Evolutionary conservation across 2,888 invertebrate species (phyloP), one percentile per base, ranked within the genome.

Genomic region (Alloplasta piceator): DNA sequence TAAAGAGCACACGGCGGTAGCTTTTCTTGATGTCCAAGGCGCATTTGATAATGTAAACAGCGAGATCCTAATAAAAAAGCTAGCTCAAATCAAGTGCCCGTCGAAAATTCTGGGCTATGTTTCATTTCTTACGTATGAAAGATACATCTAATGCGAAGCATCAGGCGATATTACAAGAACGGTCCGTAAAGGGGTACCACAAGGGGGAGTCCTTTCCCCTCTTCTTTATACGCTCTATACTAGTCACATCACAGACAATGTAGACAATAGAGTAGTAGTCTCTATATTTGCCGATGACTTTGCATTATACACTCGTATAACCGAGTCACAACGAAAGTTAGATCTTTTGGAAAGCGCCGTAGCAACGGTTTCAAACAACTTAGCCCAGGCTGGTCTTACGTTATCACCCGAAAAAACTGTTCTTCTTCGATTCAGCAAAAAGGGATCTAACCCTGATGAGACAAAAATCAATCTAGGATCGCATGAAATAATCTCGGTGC

Each of bases 231-330:
- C 74, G 12, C 36, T 84, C 0, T 84, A 75, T 26, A 68, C 75
- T 14, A 36, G 73, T 14, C 55, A 66, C 4, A 75, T 83, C 9
- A 14, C 36, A 0, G 7, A 56, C 4, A 63, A 56, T 36, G 12
- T 80, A n/a, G 52, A 67, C 6, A n/a, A n/a, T 4, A 48, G 41
- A 41, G 50, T 79, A 0, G 41, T 39, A 12, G 36, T 43, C 1
- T 58, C 73, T 4, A 70, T 72, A 48, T 83, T 77, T 38, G 80
- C 83, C 0, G 84, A 83, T 36, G 84, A 84, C 60, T 72, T 82
- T 16, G 83, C 75, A 0, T 14, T 82, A 1, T 82, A 68, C 39
- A 9, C 71, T 0, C 58, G 52, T n/a, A 26, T 26, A 2, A 26
- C 26, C 26, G 26, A 26, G 3, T 26, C 26, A 26, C 26, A 26